These are phyloP conservation scores for Protophormia terraenovae DNA, from an alignment of 2,888 invertebrate genomes.

Conservation along the genomic window DNA sequence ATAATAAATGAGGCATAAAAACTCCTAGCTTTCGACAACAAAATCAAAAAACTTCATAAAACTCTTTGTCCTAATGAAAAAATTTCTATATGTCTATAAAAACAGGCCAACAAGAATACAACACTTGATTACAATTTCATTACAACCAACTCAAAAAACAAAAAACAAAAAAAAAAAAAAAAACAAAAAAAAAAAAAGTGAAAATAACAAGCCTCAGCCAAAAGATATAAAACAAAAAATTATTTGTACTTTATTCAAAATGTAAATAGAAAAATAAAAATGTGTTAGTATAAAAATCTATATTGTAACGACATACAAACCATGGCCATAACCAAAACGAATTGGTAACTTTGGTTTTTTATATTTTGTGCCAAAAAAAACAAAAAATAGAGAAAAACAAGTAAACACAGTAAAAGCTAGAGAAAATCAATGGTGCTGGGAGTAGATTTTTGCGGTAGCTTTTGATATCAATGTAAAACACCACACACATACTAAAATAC, in stretches of 20 bases:
- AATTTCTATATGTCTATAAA: background rate
- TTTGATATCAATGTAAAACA: slow-evolving; percentile 11
- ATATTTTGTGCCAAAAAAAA: background rate
- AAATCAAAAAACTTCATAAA: slow-evolving; percentile 1
- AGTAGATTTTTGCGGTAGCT: slow-evolving; percentile 10
- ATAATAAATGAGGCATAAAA: background rate
- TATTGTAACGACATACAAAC: slow-evolving; percentile 15
- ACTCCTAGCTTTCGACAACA: background rate
- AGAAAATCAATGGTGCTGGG: background rate
- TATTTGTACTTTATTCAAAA: background rate
- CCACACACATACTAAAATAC: background rate
- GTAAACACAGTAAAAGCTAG: background rate
- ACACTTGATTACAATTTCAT: slow-evolving; percentile 31
- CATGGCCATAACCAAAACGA: background rate
- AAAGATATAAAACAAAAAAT: background rate
- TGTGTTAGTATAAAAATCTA: background rate
- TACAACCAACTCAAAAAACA: background rate
- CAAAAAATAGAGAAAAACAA: background rate
- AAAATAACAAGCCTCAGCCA: background rate
- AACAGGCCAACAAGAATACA: background rate
- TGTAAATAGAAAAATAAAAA: background rate
- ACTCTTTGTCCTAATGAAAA: background rate
- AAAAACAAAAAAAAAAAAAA: background rate
- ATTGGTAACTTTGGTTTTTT: slow-evolving; percentile 15
- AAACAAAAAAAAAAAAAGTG: background rate